These are phyloP conservation scores for Nixonia krombeini DNA, from an alignment of 1,140 invertebrate species.

Conservation along the genomic window DNA sequence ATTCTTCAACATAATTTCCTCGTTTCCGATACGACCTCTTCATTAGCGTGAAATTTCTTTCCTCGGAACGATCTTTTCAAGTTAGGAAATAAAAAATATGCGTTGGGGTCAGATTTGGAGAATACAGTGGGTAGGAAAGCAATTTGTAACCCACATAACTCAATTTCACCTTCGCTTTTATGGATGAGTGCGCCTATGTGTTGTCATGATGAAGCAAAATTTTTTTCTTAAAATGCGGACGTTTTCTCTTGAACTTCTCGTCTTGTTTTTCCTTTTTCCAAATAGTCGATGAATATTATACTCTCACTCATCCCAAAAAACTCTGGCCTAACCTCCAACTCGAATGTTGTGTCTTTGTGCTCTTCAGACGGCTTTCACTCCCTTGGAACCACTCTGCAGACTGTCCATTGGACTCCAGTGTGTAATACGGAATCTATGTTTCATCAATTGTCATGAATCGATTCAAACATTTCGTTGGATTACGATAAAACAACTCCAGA, in stretches of 20 bases:
- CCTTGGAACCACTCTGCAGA: conserved; percentile 13
- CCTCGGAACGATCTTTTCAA: conserved; percentile 2
- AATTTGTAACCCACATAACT: not conserved
- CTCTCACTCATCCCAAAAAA: conserved; percentile 49
- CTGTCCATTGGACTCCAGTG: conserved; percentile 59
- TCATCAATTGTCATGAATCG: conserved; percentile 55
- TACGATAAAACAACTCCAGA: conserved; percentile 1
- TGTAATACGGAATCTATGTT: conserved; percentile 60
- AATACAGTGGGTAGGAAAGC: not conserved
- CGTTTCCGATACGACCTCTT: not conserved
- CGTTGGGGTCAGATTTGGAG: not conserved
- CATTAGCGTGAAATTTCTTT: conserved; percentile 3
- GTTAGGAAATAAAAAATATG: conserved; percentile 7
- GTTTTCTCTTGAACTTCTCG: conserved; percentile 6
- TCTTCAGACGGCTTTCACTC: conserved; percentile 19
- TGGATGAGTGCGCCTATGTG: conserved; percentile 22
- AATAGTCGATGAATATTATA: conserved; percentile 66
- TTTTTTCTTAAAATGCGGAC: not conserved
- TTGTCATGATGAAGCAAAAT: conserved; percentile 6
- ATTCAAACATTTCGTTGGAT: conserved; percentile 34
- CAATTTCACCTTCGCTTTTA: conserved; percentile 36
- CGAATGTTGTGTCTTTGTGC: conserved; percentile 43
- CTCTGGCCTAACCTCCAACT: conserved; percentile 25
- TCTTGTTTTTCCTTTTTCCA: conserved; percentile 67
- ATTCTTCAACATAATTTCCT: conserved; percentile 4